Conservation (phyloP, 2,888 invertebrate species). For the Amphiduros pacificus region DNA sequence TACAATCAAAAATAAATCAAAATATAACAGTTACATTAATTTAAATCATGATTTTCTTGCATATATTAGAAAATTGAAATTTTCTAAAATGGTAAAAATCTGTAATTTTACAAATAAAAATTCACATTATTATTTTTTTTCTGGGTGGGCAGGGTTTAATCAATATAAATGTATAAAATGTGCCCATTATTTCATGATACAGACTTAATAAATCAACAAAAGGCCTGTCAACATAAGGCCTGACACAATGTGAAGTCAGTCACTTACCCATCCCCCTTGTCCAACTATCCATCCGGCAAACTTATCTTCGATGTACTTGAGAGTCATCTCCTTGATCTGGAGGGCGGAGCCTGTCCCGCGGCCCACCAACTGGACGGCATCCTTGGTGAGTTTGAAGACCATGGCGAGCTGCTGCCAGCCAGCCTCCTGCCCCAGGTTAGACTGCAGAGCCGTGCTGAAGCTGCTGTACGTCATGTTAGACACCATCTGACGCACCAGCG, state of each 20-base stretch:
- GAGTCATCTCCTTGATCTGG: conserved; percentile 51
- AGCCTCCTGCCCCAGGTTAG: conserved; percentile 41
- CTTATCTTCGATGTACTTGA: conserved; percentile 52
- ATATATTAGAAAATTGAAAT: no score
- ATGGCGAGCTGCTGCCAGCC: conserved; percentile 53
- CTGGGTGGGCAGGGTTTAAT: no score
- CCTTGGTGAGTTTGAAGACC: conserved; percentile 49
- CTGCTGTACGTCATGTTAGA: conserved; percentile 45
- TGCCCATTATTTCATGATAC: background rate
- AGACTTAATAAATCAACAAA: background rate
- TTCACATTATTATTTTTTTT: no score
- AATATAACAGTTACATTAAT: background rate
- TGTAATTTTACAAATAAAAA: no score
- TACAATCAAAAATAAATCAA: background rate
- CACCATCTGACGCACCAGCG: conserved; percentile 32
- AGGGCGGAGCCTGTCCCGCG: conserved; percentile 43
- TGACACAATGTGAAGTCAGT: background rate
- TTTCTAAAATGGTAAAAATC: no score
- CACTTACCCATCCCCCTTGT: conserved; percentile 57
- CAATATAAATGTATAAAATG: background rate
- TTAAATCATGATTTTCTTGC: no score
- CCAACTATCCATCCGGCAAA: conserved; percentile 56
- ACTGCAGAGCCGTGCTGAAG: conserved; percentile 45
- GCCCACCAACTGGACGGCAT: conserved; percentile 47
- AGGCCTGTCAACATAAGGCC: background rate